Conservation (phyloP, 1,140 invertebrate species). For the Scaptodrosophila lebanonensis region DNA sequence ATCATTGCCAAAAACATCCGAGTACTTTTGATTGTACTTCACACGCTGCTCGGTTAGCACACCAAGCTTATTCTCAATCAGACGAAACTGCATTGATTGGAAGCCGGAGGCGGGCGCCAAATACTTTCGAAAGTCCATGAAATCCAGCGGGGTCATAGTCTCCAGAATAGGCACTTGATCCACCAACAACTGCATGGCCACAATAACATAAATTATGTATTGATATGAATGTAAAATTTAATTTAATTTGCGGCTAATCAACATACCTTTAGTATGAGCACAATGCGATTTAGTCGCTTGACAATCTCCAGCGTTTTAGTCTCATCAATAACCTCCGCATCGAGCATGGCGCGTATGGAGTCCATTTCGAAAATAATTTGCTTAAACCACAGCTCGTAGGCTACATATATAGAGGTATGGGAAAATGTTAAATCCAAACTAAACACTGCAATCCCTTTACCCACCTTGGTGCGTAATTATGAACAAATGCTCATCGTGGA, state of each 20-base stretch:
- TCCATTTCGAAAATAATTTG: constrained; percentile 99
- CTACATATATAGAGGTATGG: constrained; percentile 79
- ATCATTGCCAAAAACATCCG: constrained; percentile 89
- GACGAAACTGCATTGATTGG: constrained; percentile 96
- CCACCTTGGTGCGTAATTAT: constrained; percentile 98
- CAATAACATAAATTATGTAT: constrained; percentile 7
- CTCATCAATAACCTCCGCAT: constrained; percentile 89
- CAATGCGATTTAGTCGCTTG: constrained; percentile 93
- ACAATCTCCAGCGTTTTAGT: constrained; percentile 94
- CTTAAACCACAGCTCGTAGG: constrained; percentile 99
- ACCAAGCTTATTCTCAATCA: constrained; percentile 98
- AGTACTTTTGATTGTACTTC: constrained; percentile 95
- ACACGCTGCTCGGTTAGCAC: constrained; percentile 91
- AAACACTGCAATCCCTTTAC: background rate
- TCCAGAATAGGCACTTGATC: constrained; percentile 98
- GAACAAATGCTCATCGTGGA: constrained; percentile 98
- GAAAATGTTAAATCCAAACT: background rate
- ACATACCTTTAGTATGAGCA: constrained; percentile 94
- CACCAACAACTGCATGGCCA: constrained; percentile 87
- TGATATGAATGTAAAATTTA: constrained; percentile 8
- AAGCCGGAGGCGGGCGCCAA: constrained; percentile 97
- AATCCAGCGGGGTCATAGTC: constrained; percentile 98
- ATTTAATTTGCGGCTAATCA: too few species aligned
- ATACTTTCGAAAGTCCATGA: constrained; percentile 96
- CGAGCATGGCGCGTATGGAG: constrained; percentile 91